A percentile compares a stretch with the other conserved stretches of the same genome.
Conservation (phyloP, 2,888 invertebrate genomes). For the Barypeithes pellucidus region DNA sequence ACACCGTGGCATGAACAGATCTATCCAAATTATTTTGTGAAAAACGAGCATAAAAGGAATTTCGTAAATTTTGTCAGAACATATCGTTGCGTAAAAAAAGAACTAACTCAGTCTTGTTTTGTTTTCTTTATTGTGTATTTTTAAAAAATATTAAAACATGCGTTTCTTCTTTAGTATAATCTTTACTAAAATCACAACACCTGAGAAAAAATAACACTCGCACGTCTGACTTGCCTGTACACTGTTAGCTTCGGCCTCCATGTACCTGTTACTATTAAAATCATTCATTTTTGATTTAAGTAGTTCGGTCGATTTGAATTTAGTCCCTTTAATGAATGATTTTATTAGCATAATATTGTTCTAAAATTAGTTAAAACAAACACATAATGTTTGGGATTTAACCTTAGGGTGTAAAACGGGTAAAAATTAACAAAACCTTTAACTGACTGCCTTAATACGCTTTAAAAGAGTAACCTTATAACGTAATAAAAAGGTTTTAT, state of each 20-base stretch:
- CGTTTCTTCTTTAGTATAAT: conserved; percentile 42
- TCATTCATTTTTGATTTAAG: not conserved
- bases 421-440: conserved; percentile 25
- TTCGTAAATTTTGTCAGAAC: conserved; percentile 23
- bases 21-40: not conserved
- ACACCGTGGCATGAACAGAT: not conserved
- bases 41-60: not conserved
- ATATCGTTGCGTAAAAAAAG: conserved; percentile 43
- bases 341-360: conserved; percentile 33
- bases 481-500: conserved; percentile 5
- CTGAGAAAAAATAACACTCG: conserved; percentile 45
- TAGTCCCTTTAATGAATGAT: conserved; percentile 39
- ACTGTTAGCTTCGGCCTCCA: conserved; percentile 26
- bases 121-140: conserved; percentile 47
- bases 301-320: not conserved
- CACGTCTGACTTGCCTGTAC: conserved; percentile 40
- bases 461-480: conserved; percentile 20
- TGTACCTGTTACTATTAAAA: conserved; percentile 17
- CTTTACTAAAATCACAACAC: conserved; percentile 53
- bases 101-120: conserved; percentile 55
- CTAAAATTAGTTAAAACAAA: conserved; percentile 51
- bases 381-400: conserved; percentile 33
- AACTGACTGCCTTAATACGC: conserved; percentile 25
- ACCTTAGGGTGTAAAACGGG: conserved; percentile 54
- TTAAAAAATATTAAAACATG: conserved; percentile 47